Base-by-base conservation (phyloP, 2,888 invertebrate species). In the Pristionchus mayeri region DNA sequence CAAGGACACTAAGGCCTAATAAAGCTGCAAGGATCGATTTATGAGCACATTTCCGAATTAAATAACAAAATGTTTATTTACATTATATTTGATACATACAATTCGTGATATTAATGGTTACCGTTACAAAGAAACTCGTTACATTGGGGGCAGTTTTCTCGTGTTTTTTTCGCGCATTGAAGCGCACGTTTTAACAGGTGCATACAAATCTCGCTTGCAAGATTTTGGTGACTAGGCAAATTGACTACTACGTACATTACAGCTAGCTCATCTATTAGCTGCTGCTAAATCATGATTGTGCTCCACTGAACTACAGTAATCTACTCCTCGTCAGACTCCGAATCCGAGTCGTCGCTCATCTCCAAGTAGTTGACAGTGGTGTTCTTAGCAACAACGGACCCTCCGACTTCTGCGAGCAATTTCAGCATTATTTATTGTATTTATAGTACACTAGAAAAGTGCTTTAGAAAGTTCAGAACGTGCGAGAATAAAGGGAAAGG, bases 331-430 rank as follows among this genome's bases (percentile, higher is more conserved):
- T 80, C 80, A 0, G 52, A 54, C 3, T 80, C 80, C 9, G 24
- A 24, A 21, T 34, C 80, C 27, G 50, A 50, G 16, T 80, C 80
- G 24, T 80, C 80, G 24, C 37, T 57, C 54, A 80, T 57, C 80
- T 80, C 80, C 57, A 80, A 16, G 24, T 80, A 80, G 40, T 80
- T 80, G 7, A 80, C 80, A 40, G 80, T 80, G 0, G 44, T 57
- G 21, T 80, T 80, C 80, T 80, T 80, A 0, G 80, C 80, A 2
- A 80, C 80, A 3, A 80, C 80, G 13, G 80, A 80, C 16, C 80
- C 80, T 34, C 80, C 80, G 4, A 80, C 80, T 30, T 57, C 71
- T 71, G 71, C 0, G 30, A 71, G 18, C 21, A 40, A n/a, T n/a
- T n/a, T n/a, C n/a, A n/a, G n/a, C n/a, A n/a, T n/a, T n/a, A n/a